These are phyloP conservation scores for Xiphophorus couchianus DNA, from an alignment of 2,113 vertebrate genomes.

Conservation along the genomic window DNA sequence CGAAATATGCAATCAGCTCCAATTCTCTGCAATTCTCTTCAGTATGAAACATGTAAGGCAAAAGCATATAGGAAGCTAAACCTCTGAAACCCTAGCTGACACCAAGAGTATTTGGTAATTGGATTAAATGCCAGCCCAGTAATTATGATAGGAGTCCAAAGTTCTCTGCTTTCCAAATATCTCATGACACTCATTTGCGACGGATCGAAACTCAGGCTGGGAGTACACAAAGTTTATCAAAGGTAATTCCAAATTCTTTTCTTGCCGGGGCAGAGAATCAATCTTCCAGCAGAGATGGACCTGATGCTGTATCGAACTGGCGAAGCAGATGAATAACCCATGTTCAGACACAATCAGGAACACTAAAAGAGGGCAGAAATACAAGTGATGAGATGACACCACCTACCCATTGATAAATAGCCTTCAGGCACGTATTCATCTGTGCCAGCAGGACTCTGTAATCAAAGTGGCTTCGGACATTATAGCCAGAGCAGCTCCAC, in stretches of 20 bases:
- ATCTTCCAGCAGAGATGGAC: conserved; percentile 11
- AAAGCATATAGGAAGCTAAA: not conserved
- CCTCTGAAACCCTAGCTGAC: not conserved
- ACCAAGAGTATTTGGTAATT: conserved; percentile 20
- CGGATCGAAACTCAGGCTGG: conserved; percentile 1
- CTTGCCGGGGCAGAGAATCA: conserved; percentile 34
- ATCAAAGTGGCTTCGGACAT: conserved; percentile 21
- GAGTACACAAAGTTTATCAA: conserved; percentile 32
- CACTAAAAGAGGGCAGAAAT: conserved; percentile 26
- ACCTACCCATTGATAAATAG: conserved; percentile 30
- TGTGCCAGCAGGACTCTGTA: not conserved
- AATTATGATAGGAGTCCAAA: conserved; percentile 43
- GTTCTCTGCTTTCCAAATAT: conserved; percentile 42
- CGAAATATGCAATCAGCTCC: conserved; percentile 34
- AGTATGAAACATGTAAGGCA: conserved; percentile 24
- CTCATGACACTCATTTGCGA: conserved; percentile 19
- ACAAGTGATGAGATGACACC: conserved; percentile 24
- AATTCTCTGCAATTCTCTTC: conserved; percentile 19
- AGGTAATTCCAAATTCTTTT: conserved; percentile 40
- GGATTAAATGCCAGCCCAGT: conserved; percentile 47
- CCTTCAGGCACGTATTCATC: conserved; percentile 19
- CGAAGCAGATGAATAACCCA: conserved; percentile 49
- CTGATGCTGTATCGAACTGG: conserved; percentile 34
- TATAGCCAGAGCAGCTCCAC: conserved; percentile 12
- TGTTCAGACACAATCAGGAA: conserved; percentile 44